Evolutionary conservation across 2,113 vertebrate genomes (phyloP).

Genomic region (Cynopterus brachyotis): DNA sequence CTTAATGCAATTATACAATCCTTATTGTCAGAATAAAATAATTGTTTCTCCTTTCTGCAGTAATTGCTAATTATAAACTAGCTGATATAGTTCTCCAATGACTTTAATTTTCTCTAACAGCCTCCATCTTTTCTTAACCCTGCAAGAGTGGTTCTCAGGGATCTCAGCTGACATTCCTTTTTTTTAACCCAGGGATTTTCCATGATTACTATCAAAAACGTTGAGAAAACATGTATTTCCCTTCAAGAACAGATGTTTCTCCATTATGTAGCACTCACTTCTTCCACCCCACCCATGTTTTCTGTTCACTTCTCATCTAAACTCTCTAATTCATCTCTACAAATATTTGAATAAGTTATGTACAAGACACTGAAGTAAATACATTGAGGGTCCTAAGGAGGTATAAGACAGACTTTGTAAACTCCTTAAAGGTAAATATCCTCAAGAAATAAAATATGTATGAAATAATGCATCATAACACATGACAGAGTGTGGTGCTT

Average conservation of each 20-base stretch:
- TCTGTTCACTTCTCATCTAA: not conserved
- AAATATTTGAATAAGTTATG: conserved; percentile 30
- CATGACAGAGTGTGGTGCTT: not conserved
- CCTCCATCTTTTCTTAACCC: conserved; percentile 41
- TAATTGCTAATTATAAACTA: conserved; percentile 72
- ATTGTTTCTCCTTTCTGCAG: conserved; percentile 57
- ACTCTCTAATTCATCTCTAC: not conserved
- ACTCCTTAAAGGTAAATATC: conserved; percentile 4
- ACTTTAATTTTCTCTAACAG: conserved; percentile 68
- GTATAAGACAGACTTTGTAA: not conserved
- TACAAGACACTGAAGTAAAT: not conserved
- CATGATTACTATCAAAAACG: not conserved
- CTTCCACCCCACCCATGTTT: not conserved
- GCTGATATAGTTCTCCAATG: conserved; percentile 16
- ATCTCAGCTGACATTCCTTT: conserved; percentile 19
- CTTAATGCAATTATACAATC: conserved; percentile 37
- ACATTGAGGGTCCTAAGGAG: not conserved
- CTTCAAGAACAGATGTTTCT: not conserved
- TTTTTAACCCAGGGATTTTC: not conserved
- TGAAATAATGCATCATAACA: conserved; percentile 34
- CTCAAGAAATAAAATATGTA: conserved; percentile 25
- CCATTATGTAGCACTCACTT: not conserved
- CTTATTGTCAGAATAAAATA: conserved; percentile 58
- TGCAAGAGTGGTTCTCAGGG: conserved; percentile 3
- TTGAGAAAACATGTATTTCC: conserved; percentile 23